Conservation (phyloP, 2,797 vertebrate species). For the Percopsis omiscomaycus region DNA sequence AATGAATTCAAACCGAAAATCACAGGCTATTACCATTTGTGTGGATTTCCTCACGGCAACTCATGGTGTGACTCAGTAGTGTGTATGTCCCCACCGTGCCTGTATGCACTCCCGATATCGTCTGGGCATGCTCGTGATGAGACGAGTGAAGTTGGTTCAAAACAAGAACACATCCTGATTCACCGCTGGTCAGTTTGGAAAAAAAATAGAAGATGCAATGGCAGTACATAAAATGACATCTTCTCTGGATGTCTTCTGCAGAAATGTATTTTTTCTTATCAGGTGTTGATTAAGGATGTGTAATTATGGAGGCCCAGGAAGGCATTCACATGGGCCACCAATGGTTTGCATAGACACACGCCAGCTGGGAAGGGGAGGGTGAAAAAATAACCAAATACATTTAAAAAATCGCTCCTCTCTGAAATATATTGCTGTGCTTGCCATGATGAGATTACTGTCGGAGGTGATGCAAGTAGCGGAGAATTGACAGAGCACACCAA, state of each 20-base stretch:
- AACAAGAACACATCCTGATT: background rate
- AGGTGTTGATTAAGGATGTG: slow-evolving; percentile 42
- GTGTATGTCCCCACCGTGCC: no score
- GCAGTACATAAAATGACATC: slow-evolving; percentile 5
- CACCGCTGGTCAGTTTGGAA: no score
- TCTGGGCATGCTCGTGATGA: no score
- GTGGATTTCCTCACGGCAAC: no score
- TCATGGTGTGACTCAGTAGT: no score
- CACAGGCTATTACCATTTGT: no score
- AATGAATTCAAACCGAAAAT: no score
- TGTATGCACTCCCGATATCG: no score
- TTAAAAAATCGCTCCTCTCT: slow-evolving; percentile 39
- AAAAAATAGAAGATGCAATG: slow-evolving; percentile 15
- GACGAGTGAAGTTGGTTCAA: background rate
- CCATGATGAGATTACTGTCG: slow-evolving; percentile 62
- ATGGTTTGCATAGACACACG: slow-evolving; percentile 38
- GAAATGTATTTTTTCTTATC: slow-evolving; percentile 27
- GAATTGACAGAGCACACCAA: slow-evolving; percentile 48
- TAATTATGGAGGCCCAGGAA: slow-evolving; percentile 32
- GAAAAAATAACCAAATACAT: slow-evolving; percentile 9
- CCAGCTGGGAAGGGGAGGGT: slow-evolving; percentile 44
- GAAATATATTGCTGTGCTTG: slow-evolving; percentile 55
- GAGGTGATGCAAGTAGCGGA: slow-evolving; percentile 37
- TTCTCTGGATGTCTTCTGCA: slow-evolving; percentile 1
- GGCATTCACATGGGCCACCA: slow-evolving; percentile 33